Conservation (phyloP, 1,140 invertebrate genomes). For the Telenomus remus region DNA sequence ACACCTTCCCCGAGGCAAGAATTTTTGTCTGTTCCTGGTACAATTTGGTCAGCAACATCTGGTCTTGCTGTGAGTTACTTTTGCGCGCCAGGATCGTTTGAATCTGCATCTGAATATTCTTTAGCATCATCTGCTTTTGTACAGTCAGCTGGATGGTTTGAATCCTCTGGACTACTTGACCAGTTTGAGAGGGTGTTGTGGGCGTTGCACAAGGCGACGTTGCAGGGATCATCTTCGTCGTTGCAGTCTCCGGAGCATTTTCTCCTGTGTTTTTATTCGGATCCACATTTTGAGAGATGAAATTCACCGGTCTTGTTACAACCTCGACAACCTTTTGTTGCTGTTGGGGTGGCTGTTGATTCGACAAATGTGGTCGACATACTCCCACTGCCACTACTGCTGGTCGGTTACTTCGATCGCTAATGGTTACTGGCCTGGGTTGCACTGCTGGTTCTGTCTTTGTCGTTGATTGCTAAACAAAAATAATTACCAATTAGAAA, state of each 20-base stretch:
- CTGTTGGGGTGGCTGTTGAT: conserved; percentile 51
- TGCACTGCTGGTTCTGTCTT: conserved; percentile 18
- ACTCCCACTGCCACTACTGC: conserved; percentile 58
- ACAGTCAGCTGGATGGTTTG: conserved; percentile 69
- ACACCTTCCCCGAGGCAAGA: conserved; percentile 76
- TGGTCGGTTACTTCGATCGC: conserved; percentile 18
- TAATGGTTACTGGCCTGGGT: conserved; percentile 8
- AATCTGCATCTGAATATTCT: conserved; percentile 76
- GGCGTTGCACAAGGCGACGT: conserved; percentile 61
- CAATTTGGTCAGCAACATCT: conserved; percentile 72
- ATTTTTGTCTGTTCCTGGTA: conserved; percentile 77
- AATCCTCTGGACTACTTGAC: conserved; percentile 68
- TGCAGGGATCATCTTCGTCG: conserved; percentile 60
- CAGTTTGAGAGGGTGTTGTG: conserved; percentile 59
- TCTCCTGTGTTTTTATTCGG: conserved; percentile 62
- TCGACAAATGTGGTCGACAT: conserved; percentile 58
- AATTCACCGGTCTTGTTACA: conserved; percentile 58
- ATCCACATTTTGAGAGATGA: conserved; percentile 63
- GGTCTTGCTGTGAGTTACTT: conserved; percentile 69
- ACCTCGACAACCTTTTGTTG: conserved; percentile 58
- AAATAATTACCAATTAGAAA: conserved; percentile 1
- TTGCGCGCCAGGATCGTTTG: conserved; percentile 72
- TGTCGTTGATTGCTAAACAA: conserved; percentile 55
- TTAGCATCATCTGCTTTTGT: conserved; percentile 70
- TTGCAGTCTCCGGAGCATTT: conserved; percentile 52